phyloP scores from a whole-genome alignment of 2,888 invertebrate species.

The Philaethria dido region DNA sequence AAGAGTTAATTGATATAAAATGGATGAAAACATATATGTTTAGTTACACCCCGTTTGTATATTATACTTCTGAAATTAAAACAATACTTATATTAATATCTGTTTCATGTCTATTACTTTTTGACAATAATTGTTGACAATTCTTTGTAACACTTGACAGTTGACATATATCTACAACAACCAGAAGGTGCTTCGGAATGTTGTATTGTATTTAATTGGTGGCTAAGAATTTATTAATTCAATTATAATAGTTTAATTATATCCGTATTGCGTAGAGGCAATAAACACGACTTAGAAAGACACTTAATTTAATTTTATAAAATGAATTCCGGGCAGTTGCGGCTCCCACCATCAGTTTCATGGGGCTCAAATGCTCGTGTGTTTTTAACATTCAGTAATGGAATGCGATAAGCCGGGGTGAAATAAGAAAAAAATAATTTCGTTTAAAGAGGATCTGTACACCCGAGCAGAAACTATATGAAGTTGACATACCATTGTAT shows the following conservation, averaged over 20 bases:
- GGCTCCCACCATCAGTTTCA: conserved; percentile 88
- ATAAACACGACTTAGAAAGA: background rate
- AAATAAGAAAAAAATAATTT: conserved; percentile 86
- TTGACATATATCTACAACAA: conserved; percentile 5
- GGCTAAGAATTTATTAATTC: background rate
- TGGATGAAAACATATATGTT: no score
- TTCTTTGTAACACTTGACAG: background rate
- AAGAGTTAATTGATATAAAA: no score
- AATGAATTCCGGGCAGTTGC: conserved; percentile 45
- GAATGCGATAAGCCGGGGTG: conserved; percentile 91
- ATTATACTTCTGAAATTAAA: no score
- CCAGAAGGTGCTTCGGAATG: conserved; percentile 3
- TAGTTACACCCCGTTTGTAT: no score
- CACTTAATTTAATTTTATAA: conserved; percentile 25
- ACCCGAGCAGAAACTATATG: conserved; percentile 92
- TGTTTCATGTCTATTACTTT: background rate
- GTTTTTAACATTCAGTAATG: conserved; percentile 94
- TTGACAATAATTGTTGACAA: conserved; percentile 2
- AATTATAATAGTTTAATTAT: conserved; percentile 16
- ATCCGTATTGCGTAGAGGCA: background rate
- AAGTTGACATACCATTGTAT: conserved; percentile 93
- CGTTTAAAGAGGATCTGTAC: conserved; percentile 93
- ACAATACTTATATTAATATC: conserved; percentile 33
- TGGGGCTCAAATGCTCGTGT: conserved; percentile 97
- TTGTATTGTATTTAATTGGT: conserved; percentile 23